Evolutionary conservation across 2,888 invertebrate genomes (phyloP).

Genomic region (Hemistola chrysoprasaria): DNA sequence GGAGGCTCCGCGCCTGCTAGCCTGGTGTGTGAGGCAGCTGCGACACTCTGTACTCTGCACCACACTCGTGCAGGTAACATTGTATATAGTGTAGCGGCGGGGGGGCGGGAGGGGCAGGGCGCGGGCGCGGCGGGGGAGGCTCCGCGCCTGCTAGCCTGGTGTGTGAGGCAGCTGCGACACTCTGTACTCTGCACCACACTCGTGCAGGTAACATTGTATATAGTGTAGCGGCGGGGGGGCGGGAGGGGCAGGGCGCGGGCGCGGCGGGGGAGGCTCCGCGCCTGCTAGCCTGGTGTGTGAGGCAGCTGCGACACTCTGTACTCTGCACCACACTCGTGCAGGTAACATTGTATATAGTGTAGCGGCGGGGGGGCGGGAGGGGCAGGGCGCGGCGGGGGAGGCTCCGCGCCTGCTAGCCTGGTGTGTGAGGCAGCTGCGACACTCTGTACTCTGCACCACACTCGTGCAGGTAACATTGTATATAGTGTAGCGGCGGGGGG

Average conservation of each 20-base stretch:
- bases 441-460: slow-evolving; percentile 2
- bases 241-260: slow-evolving; percentile 42
- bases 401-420: slow-evolving; percentile 90
- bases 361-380: too few species aligned
- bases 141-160: slow-evolving; percentile 89
- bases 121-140: slow-evolving; percentile 90
- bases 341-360: too few species aligned
- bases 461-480: slow-evolving; percentile 17
- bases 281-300: slow-evolving; percentile 85
- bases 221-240: slow-evolving; percentile 14
- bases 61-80: slow-evolving; percentile 11
- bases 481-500: slow-evolving; percentile 22
- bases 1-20: slow-evolving; percentile 90
- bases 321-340: slow-evolving; percentile 5
- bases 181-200: slow-evolving; percentile 3
- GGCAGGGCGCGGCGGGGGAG: slow-evolving; percentile 91
- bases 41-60: slow-evolving; percentile 3
- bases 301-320: slow-evolving; percentile 26
- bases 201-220: slow-evolving; percentile 9
- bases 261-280: slow-evolving; percentile 93
- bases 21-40: slow-evolving; percentile 76
- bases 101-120: too few species aligned
- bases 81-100: too few species aligned
- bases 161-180: slow-evolving; percentile 31
- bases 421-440: slow-evolving; percentile 46